These are phyloP conservation scores for Ornithorhynchus anatinus DNA, from an alignment of 2,113 vertebrate species.

Conservation along the genomic window DNA sequence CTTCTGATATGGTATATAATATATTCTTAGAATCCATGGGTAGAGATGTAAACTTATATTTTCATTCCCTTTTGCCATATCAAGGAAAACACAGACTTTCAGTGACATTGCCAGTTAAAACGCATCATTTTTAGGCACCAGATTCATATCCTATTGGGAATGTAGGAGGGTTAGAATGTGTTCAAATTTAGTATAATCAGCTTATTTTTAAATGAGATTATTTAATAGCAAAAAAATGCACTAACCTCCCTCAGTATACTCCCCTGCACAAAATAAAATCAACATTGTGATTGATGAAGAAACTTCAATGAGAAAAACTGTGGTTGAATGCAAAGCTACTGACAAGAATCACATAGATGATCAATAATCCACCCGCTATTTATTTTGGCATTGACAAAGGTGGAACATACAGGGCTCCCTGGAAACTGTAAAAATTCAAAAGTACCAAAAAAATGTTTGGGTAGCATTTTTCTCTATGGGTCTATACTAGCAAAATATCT, in stretches of 20 bases:
- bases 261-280: neutral
- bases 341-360: conserved; percentile 37
- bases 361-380: conserved; percentile 24
- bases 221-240: conserved; percentile 31
- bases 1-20: too few species aligned
- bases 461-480: too few species aligned
- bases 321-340: conserved; percentile 34
- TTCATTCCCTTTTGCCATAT: neutral
- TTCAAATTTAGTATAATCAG: neutral
- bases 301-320: conserved; percentile 35
- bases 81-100: neutral
- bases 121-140: neutral
- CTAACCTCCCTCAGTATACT: conserved; percentile 18
- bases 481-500: too few species aligned
- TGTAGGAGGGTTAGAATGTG: neutral
- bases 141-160: neutral
- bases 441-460: too few species aligned
- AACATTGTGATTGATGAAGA: conserved; percentile 53
- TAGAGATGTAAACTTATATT: neutral
- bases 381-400: conserved; percentile 53
- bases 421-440: too few species aligned
- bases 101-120: neutral
- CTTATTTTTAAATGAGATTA: conserved; percentile 39
- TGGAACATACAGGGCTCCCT: too few species aligned
- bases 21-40: neutral